phyloP scores from a whole-genome alignment of 2,888 invertebrate species.

The Diabrotica balteata region DNA sequence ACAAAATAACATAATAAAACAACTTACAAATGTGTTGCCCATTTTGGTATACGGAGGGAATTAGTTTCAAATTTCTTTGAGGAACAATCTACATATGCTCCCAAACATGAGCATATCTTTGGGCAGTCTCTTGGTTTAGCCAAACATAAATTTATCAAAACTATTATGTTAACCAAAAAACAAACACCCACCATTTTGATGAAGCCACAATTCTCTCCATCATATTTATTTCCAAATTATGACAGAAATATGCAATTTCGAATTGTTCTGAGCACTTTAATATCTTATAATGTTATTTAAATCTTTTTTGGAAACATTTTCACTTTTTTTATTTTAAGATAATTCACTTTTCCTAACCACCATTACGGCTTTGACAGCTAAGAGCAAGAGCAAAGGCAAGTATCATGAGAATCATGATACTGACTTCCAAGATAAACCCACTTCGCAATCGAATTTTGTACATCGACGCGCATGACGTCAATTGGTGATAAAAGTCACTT shows the following conservation, averaged over 20 bases:
- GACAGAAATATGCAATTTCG: slow-evolving; percentile 24
- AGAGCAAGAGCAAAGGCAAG: no score
- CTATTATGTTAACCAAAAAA: slow-evolving; percentile 50
- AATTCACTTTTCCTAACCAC: no score
- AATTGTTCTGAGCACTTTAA: not conserved
- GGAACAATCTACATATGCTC: slow-evolving; percentile 78
- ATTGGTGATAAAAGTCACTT: no score
- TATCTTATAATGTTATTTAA: no score
- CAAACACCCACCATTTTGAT: slow-evolving; percentile 62
- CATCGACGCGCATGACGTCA: no score
- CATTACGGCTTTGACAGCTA: no score
- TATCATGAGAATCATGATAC: no score
- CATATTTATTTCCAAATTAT: slow-evolving; percentile 49
- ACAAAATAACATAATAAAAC: slow-evolving; percentile 43
- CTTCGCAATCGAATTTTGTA: no score
- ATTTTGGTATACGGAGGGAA: slow-evolving; percentile 75
- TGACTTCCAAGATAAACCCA: no score
- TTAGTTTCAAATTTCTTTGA: slow-evolving; percentile 73
- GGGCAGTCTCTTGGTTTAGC: slow-evolving; percentile 65
- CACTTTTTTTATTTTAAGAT: no score
- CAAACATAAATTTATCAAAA: slow-evolving; percentile 41
- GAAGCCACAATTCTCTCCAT: slow-evolving; percentile 55
- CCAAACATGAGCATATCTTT: slow-evolving; percentile 74
- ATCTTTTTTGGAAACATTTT: no score
- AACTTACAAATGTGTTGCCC: slow-evolving; percentile 78